Evolutionary conservation across 2,797 vertebrate genomes (phyloP), one percentile per base, ranked within the genome.

Genomic region (Dromococcyx pavoninus): DNA sequence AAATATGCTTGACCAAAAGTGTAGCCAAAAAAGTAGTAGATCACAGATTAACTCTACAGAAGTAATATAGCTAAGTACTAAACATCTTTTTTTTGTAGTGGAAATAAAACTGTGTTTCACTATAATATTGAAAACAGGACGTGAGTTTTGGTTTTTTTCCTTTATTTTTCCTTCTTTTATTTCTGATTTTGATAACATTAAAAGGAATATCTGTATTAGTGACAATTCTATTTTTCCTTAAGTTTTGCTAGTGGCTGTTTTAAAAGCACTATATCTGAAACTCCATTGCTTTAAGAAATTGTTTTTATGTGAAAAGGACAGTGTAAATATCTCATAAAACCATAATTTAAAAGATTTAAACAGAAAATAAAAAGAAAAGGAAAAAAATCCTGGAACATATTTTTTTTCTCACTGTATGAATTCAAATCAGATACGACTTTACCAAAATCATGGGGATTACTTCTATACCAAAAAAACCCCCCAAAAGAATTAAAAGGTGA

Each of bases 341-440:
- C 32, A 46, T 21, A 10, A 35, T 19, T 27, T 23, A 25, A 70
- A 44, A n/a, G 2, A 5, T 37, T 64, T 15, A 13, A 51, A 39
- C 27, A 13, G n/a, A 28, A 2, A 6, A 22, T 37, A 17, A 43
- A 4, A 39, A 28, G 4, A 2, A 44, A 18, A n/a, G 11, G 35
- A 5, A 4, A 28, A 44, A 77, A 12, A 10, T 1, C 5, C 3
- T 74, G 15, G 13, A 41, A 3, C 33, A 4, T 48, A 5, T 13
- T 56, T 53, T 65, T 62, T 19, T 50, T 51, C 13, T 92, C 5
- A 17, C 7, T 35, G 3, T 13, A 16, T 54, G n/a, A 73, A 5
- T 76, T 87, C 53, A 62, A 70, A 76, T 73, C 48, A 56, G 11
- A 37, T 57, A 39, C n/a, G 4, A 58, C 7, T 75, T 15, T 30